Percentiles rank a stretch among this genome's conserved stretches.
Conservation (phyloP, 2,797 vertebrate genomes). For the Gallinago stenura region DNA sequence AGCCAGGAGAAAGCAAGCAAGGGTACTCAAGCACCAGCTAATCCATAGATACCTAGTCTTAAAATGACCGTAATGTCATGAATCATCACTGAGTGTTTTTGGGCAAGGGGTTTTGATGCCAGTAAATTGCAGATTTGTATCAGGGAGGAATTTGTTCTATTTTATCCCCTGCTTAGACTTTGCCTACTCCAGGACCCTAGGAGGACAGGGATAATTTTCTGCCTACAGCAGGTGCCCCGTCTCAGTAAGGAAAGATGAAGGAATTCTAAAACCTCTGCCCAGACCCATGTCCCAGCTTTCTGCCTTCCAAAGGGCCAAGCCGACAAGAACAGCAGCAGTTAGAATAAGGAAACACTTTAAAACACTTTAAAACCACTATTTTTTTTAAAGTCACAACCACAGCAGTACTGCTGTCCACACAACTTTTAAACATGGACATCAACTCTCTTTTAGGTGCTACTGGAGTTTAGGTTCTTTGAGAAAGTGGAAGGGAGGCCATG, state of each 20-base stretch:
- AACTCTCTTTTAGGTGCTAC: background rate
- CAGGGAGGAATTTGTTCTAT: background rate
- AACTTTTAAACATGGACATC: background rate
- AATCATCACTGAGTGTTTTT: background rate
- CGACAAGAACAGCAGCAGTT: background rate
- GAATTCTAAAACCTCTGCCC: background rate
- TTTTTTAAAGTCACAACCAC: background rate
- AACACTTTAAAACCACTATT: background rate
- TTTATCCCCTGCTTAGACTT: background rate
- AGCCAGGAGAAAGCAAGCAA: background rate
- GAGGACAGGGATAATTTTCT: background rate
- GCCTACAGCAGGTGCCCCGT: background rate
- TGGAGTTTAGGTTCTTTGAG: background rate
- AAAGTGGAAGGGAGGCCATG: background rate
- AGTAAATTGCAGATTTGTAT: background rate
- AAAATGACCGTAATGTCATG: background rate
- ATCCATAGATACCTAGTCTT: background rate
- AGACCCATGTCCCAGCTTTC: background rate
- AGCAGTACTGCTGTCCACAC: background rate
- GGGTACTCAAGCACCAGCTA: background rate
- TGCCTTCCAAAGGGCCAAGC: background rate
- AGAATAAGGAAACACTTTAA: background rate
- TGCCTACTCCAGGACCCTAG: background rate
- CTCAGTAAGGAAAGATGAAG: background rate
- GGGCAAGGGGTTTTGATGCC: background rate